Percentiles rank a stretch among this genome's conserved stretches.
Evolutionary conservation across 2,113 vertebrate species (phyloP).

Genomic region (Marmota monax): DNA sequence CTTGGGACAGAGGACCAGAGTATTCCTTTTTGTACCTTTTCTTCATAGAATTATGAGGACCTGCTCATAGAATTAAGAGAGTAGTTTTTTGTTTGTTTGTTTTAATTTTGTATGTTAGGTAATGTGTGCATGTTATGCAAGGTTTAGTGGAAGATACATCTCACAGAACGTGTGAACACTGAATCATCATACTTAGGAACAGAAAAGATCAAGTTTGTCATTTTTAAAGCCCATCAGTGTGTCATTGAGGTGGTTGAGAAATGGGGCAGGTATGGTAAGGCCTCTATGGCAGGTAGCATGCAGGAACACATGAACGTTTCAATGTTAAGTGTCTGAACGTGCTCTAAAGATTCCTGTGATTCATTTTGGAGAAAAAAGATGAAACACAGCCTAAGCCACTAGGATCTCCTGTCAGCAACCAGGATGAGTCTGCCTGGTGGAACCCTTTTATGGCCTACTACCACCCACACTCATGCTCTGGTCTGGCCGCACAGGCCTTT

Average conservation of each 20-base stretch:
- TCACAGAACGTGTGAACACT: too few species aligned
- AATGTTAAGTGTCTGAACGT: not conserved
- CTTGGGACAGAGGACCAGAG: not conserved
- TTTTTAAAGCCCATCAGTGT: not conserved
- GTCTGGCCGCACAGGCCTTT: accelerated
- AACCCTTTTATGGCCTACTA: not conserved
- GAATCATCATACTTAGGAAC: too few species aligned
- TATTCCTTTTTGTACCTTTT: not conserved
- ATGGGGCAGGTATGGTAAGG: too few species aligned
- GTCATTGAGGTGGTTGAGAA: not conserved
- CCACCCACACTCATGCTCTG: accelerated
- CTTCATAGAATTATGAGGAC: not conserved
- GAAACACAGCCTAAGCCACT: not conserved
- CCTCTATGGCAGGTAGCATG: not conserved
- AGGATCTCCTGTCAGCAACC: not conserved
- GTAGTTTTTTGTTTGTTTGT: too few species aligned
- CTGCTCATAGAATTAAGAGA: too few species aligned
- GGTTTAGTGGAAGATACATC: too few species aligned
- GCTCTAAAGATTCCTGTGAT: not conserved
- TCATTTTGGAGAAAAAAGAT: not conserved
- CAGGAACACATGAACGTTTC: not conserved
- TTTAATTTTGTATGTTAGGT: too few species aligned
- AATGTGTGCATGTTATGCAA: too few species aligned
- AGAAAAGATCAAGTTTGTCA: too few species aligned
- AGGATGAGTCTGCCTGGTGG: not conserved